Base-by-base conservation (phyloP, 92 coral and sea anemone species). In the Epizoanthus stellaris region DNA sequence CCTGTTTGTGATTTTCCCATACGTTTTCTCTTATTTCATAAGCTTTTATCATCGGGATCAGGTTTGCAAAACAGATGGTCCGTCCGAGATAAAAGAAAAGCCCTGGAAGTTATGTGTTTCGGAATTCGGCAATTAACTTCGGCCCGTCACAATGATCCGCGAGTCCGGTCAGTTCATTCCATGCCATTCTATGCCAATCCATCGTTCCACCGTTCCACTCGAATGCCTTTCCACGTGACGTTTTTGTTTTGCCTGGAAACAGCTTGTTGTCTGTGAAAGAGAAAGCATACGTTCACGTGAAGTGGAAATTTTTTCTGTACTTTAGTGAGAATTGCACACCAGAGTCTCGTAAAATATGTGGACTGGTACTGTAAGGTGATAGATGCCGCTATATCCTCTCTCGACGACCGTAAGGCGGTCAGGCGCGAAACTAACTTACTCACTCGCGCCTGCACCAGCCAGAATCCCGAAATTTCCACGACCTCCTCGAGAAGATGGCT, bases 381-480 rank as follows among this genome's bases (percentile, higher is more conserved):
- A 72, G n/a, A 88, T 88, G 91, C 88, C 91, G 23, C 73, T 77
- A 43, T 42, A 76, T 14, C 10, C 2, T 19, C 8, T 76, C 13
- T 75, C 42, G 25, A 47, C 84, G 21, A 71, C 79, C 70, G 88
- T 68, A 71, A 85, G 82, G 65, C 56, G 85, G 85, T 15, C 91
- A 59, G 84, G 84, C 2, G 57, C 82, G 42, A 88, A 88, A 66
- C 71, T 75, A 6, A 42, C 88, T 2, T 88, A 83, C 74, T 67
- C 88, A 10, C 77, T 88, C 38, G 91, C 91, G 58, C 91, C 91
- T 0, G 85, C 87, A 2, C 84, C 75, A 0, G 69, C 57, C 15
- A 83, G 73, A 40, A 67, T 88, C 83, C 80, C 91, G 6, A 60
- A 82, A 87, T 81, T 82, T 54, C 83, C 87, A 17, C 77, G 84